Conservation (phyloP, 2,113 vertebrate species). For the Chiloscyllium plagiosum region DNA sequence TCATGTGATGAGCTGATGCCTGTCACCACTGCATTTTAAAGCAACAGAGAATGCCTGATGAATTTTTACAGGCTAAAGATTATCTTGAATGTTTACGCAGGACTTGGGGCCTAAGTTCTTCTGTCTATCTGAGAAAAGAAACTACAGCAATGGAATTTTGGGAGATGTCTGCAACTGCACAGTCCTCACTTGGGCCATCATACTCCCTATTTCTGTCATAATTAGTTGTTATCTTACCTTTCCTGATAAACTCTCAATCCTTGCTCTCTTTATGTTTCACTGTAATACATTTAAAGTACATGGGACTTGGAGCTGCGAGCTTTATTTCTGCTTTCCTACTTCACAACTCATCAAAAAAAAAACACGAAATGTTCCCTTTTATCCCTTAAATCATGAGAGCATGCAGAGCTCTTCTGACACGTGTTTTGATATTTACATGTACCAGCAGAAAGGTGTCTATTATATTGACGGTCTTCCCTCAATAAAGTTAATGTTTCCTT, state of each 20-base stretch:
- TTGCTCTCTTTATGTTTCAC: neutral
- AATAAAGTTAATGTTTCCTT: neutral
- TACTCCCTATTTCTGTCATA: neutral
- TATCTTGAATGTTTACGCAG: constrained; percentile 41
- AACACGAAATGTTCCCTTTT: neutral
- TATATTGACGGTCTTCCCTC: neutral
- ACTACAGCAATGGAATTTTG: constrained; percentile 27
- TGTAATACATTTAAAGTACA: too few species aligned
- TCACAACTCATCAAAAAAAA: neutral
- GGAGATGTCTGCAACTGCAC: constrained; percentile 25
- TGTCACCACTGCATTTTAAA: constrained; percentile 48
- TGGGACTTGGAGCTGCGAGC: neutral
- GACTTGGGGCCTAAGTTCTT: neutral
- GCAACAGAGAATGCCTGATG: constrained; percentile 42
- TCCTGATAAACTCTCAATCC: neutral
- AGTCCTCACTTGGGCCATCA: too few species aligned
- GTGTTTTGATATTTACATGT: neutral
- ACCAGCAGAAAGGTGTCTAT: neutral
- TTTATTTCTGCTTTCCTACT: neutral
- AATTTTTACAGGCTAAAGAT: constrained; percentile 45
- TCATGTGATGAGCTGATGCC: constrained; percentile 50
- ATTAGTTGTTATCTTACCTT: neutral
- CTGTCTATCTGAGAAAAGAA: constrained; percentile 41
- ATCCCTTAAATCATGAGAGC: neutral
- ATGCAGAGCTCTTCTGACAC: neutral